A percentile compares a stretch with the other conserved stretches of the same genome.
Evolutionary conservation across 2,888 invertebrate species (phyloP).

Genomic region (Brenthis hecate): DNA sequence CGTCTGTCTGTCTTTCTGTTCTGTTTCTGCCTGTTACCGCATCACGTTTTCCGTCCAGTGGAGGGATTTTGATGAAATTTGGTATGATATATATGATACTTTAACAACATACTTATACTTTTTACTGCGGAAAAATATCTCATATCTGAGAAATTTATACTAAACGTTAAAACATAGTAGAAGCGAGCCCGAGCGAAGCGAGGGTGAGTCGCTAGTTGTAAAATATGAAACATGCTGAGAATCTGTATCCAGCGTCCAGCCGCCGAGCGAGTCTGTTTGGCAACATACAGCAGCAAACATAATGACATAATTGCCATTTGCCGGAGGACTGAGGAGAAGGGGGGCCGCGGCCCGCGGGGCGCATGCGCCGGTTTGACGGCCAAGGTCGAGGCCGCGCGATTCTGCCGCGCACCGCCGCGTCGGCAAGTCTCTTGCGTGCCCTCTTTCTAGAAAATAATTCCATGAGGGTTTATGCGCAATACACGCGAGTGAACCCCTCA

Average conservation of each 20-base stretch:
- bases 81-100: no score
- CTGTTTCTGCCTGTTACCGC: no score
- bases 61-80: no score
- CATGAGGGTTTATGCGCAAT: conserved; percentile 64
- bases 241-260: conserved; percentile 55
- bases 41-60: no score
- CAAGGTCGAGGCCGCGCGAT: conserved; percentile 80
- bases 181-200: no score
- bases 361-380: conserved; percentile 82
- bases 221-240: conserved; percentile 39
- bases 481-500: conserved; percentile 57
- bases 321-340: conserved; percentile 49
- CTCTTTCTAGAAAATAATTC: conserved; percentile 64
- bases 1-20: no score
- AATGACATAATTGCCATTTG: conserved; percentile 82
- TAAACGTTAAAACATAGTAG: no score
- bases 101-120: no score
- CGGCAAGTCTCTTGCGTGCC: conserved; percentile 68
- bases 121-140: no score
- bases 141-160: no score
- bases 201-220: not conserved
- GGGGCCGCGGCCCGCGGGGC: conserved; percentile 60
- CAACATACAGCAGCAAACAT: conserved; percentile 70
- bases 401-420: conserved; percentile 79
- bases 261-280: conserved; percentile 65